These are phyloP conservation scores for Gonatopus flavifemur DNA, from an alignment of 1,140 invertebrate species.

Conservation along the genomic window DNA sequence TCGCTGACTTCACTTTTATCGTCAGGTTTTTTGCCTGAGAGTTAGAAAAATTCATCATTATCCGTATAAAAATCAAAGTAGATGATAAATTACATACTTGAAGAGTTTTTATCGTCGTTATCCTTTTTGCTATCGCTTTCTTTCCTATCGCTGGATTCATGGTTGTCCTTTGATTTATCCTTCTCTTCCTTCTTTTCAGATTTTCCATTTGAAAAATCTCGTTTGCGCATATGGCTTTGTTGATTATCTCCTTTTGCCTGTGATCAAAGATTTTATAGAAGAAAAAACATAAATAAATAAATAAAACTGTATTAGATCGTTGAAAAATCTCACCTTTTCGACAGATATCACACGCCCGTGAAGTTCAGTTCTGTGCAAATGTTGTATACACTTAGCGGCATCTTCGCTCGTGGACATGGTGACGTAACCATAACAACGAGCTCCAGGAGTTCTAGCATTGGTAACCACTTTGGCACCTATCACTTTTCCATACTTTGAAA, in stretches of 20 bases:
- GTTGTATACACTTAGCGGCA: slow-evolving; percentile 85
- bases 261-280: background rate
- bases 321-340: slow-evolving; percentile 70
- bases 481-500: slow-evolving; percentile 92
- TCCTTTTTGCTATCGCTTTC: slow-evolving; percentile 48
- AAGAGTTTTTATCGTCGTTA: slow-evolving; percentile 38
- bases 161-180: slow-evolving; percentile 49
- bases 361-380: slow-evolving; percentile 86
- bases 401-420: slow-evolving; percentile 89
- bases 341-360: slow-evolving; percentile 93
- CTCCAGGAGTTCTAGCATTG: slow-evolving; percentile 86
- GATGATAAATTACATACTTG: slow-evolving; percentile 29
- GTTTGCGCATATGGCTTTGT: slow-evolving; percentile 51
- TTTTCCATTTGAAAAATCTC: slow-evolving; percentile 47
- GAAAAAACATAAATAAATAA: slow-evolving; percentile 1
- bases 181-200: slow-evolving; percentile 55
- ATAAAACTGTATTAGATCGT: background rate
- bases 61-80: background rate
- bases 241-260: slow-evolving; percentile 54
- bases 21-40: slow-evolving; percentile 42
- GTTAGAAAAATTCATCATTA: slow-evolving; percentile 1
- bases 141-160: slow-evolving; percentile 47
- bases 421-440: slow-evolving; percentile 92
- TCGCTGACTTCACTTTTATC: slow-evolving; percentile 37
- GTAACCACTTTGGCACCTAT: slow-evolving; percentile 96